phyloP scores from a whole-genome alignment of 2,113 vertebrate genomes.

The Oryzias curvinotus region DNA sequence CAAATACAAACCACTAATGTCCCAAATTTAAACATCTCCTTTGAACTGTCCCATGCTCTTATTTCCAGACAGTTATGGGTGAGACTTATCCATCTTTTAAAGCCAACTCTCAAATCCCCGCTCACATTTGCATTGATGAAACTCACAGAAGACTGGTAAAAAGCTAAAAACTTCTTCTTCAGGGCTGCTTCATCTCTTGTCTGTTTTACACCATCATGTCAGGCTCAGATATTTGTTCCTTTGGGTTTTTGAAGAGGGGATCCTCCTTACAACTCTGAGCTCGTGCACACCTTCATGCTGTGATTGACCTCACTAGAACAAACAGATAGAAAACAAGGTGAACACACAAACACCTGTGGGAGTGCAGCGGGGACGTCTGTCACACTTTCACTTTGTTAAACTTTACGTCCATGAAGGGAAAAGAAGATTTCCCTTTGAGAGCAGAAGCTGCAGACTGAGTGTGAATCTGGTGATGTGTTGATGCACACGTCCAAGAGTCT shows the following conservation, averaged over 20 bases:
- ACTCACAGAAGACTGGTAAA: constrained; percentile 33
- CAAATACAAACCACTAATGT: not conserved
- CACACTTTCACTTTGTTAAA: not conserved
- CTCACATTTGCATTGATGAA: not conserved
- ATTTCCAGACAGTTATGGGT: constrained; percentile 34
- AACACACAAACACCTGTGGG: not conserved
- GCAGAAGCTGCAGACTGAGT: constrained; percentile 69
- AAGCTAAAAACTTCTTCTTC: not conserved
- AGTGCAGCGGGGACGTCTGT: not conserved
- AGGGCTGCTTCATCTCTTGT: not conserved
- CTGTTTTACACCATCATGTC: not conserved
- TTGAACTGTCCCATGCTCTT: not conserved
- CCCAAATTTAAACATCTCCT: not conserved
- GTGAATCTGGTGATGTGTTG: constrained; percentile 66
- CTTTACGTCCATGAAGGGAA: constrained; percentile 67
- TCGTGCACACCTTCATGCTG: constrained; percentile 73
- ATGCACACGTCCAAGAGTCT: not conserved
- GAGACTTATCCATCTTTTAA: constrained; percentile 23
- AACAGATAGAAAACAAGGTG: constrained; percentile 80
- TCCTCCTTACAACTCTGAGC: constrained; percentile 63
- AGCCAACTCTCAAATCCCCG: constrained; percentile 2
- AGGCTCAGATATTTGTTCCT: not conserved
- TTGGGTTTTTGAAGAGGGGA: constrained; percentile 48
- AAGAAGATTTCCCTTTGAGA: constrained; percentile 79
- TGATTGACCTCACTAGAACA: constrained; percentile 80